phyloP scores from a whole-genome alignment of 2,888 invertebrate species.

The Sphecodes monilicornis region DNA sequence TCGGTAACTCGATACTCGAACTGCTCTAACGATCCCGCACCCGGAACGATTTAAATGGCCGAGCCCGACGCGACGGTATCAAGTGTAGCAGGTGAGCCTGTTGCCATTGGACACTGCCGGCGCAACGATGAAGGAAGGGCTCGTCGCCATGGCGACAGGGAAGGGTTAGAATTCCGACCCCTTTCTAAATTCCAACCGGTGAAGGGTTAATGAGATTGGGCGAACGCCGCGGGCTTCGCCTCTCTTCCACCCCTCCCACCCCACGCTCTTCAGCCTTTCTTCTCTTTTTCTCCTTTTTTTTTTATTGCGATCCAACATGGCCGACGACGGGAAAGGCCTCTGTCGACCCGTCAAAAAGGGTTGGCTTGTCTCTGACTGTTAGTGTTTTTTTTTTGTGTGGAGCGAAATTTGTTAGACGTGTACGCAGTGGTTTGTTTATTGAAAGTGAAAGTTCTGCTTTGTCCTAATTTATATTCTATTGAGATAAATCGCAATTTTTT shows the following conservation, averaged over 20 bases:
- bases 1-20: background rate
- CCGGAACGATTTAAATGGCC: constrained; percentile 29
- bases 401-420: no score
- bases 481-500: no score
- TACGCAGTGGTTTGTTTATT: no score
- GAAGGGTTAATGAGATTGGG: constrained; percentile 80
- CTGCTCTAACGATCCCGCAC: constrained; percentile 1
- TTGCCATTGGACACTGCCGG: constrained; percentile 68
- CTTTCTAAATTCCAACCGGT: constrained; percentile 69
- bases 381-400: background rate
- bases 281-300: background rate
- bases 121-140: constrained; percentile 68
- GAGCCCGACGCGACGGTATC: constrained; percentile 41
- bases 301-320: constrained; percentile 4
- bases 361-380: background rate
- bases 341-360: background rate
- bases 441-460: no score
- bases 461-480: background rate
- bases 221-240: constrained; percentile 52
- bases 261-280: background rate
- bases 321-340: background rate
- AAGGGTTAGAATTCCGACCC: constrained; percentile 77
- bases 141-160: constrained; percentile 75
- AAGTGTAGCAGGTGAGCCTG: constrained; percentile 68
- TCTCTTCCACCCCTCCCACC: background rate